Evolutionary conservation across 2,888 invertebrate species (phyloP).

Genomic region (Clistopyga incitator): DNA sequence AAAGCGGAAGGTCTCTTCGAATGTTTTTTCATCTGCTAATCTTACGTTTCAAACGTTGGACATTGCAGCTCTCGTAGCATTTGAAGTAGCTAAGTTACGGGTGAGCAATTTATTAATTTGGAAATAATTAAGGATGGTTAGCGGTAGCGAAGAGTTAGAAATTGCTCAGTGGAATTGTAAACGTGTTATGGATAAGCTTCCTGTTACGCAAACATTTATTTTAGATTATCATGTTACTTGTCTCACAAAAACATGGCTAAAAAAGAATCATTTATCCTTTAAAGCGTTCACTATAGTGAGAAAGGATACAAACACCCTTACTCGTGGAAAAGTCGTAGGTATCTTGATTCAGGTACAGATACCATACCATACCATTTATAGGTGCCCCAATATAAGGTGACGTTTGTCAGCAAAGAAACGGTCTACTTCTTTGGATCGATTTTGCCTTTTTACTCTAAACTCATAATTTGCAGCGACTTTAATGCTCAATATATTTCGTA

Average conservation of each 20-base stretch:
- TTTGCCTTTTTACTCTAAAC: neutral
- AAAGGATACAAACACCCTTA: neutral
- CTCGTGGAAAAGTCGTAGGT: neutral
- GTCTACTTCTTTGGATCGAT: neutral
- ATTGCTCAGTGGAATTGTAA: too few species aligned
- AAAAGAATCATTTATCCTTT: neutral
- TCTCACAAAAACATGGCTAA: slow-evolving; percentile 1
- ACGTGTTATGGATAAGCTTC: too few species aligned
- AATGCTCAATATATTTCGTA: slow-evolving; percentile 20
- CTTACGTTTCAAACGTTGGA: neutral
- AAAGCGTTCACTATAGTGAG: neutral
- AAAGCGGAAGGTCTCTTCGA: too few species aligned
- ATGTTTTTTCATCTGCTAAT: too few species aligned
- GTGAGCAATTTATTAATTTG: neutral
- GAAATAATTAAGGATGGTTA: neutral
- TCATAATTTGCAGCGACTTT: slow-evolving; percentile 32
- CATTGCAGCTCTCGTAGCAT: neutral
- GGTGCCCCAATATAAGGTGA: neutral
- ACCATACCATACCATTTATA: neutral
- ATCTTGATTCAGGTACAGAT: neutral
- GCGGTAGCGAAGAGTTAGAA: too few species aligned
- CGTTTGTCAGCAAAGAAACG: neutral
- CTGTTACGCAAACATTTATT: too few species aligned
- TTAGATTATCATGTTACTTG: neutral
- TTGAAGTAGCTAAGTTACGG: neutral